phyloP scores from a whole-genome alignment of 2,888 invertebrate genomes.

The Agrilus biguttatus region DNA sequence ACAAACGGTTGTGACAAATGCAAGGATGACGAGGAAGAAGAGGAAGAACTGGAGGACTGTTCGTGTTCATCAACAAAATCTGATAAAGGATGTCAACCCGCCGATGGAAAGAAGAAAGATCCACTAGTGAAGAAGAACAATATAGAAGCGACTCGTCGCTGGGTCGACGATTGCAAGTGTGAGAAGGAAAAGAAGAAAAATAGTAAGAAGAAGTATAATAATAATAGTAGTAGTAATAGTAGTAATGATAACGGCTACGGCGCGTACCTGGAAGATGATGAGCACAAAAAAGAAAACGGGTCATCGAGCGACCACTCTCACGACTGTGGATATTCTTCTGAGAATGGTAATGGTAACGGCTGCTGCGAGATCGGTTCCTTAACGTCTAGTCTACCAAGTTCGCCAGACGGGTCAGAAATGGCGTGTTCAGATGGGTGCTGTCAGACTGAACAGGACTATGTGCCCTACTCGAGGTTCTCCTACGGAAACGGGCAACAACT shows the following conservation, averaged over 20 bases:
- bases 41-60: slow-evolving; percentile 17
- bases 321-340: slow-evolving; percentile 83
- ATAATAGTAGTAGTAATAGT: slow-evolving; percentile 16
- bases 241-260: slow-evolving; percentile 13
- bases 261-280: slow-evolving; percentile 10
- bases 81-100: slow-evolving; percentile 17
- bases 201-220: slow-evolving; percentile 16
- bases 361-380: slow-evolving; percentile 51
- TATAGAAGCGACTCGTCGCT: slow-evolving; percentile 5
- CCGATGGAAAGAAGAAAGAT: slow-evolving; percentile 14
- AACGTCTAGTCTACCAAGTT: slow-evolving; percentile 67
- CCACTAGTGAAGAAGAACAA: neutral
- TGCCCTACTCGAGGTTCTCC: slow-evolving; percentile 21
- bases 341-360: slow-evolving; percentile 50
- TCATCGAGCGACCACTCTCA: slow-evolving; percentile 57
- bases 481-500: slow-evolving; percentile 43
- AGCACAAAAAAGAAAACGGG: slow-evolving; percentile 35
- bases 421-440: slow-evolving; percentile 83
- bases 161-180: slow-evolving; percentile 24
- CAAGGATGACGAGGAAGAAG: slow-evolving; percentile 23
- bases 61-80: slow-evolving; percentile 10
- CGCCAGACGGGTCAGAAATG: slow-evolving; percentile 80
- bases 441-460: slow-evolving; percentile 46
- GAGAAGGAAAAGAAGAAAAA: slow-evolving; percentile 10
- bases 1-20: slow-evolving; percentile 12